phyloP scores from a whole-genome alignment of 2,797 vertebrate genomes.

The Xerus rutilus region DNA sequence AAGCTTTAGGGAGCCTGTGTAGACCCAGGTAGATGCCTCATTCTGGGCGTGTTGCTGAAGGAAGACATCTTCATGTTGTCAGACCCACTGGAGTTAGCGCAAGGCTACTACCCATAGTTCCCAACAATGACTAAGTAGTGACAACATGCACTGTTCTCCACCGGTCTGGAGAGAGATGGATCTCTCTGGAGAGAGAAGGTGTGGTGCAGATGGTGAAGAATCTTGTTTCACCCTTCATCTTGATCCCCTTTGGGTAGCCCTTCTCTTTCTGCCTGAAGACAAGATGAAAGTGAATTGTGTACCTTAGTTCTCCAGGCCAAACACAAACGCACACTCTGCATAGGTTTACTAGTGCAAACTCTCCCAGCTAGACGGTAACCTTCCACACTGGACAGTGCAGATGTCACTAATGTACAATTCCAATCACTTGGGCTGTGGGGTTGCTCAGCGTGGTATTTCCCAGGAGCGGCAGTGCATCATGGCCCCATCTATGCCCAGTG shows the following conservation, averaged over 20 bases:
- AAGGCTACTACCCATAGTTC: constrained; percentile 23
- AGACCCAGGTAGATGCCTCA: neutral
- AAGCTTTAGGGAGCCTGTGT: neutral
- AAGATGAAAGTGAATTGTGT: constrained; percentile 66
- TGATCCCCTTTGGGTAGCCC: constrained; percentile 73
- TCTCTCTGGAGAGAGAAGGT: constrained; percentile 42
- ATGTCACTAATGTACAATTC: neutral
- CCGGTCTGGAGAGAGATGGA: constrained; percentile 72
- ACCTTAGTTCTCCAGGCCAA: neutral
- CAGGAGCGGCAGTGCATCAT: neutral
- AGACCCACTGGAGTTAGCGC: constrained; percentile 13
- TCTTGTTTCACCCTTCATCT: constrained; percentile 64
- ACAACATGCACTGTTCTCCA: constrained; percentile 62
- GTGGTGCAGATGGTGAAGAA: constrained; percentile 64
- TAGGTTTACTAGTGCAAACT: neutral
- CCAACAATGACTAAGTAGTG: constrained; percentile 37
- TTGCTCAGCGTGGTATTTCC: neutral
- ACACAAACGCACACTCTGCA: neutral
- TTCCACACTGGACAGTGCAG: neutral
- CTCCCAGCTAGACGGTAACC: constrained; percentile 41
- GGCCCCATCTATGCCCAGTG: neutral
- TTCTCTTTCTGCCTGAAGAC: constrained; percentile 57
- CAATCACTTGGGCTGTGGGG: neutral
- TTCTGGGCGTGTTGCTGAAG: constrained; percentile 22
- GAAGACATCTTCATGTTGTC: neutral